Percentiles rank a stretch among this genome's conserved stretches.
phyloP scores from a whole-genome alignment of 2,113 vertebrate genomes.

The Gadus chalcogrammus region DNA sequence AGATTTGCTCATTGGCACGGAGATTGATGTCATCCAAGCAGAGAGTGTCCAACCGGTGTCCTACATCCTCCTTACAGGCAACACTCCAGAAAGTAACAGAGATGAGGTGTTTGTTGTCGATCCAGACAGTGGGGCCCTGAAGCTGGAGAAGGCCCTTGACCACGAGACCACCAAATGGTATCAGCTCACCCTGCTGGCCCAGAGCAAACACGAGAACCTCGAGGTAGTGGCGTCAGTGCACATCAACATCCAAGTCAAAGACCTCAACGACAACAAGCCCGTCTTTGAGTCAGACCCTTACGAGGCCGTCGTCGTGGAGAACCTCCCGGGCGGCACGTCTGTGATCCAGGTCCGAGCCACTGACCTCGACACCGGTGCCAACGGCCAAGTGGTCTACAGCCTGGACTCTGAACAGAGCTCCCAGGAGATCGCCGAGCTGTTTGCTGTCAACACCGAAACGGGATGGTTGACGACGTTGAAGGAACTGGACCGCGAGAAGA shows the following conservation, averaged over 20 bases:
- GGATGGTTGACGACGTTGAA: constrained; percentile 95
- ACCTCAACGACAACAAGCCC: constrained; percentile 90
- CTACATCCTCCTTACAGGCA: constrained; percentile 85
- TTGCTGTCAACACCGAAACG: constrained; percentile 84
- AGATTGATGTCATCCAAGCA: constrained; percentile 84
- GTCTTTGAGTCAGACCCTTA: constrained; percentile 90
- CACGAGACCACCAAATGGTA: constrained; percentile 95
- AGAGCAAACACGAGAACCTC: constrained; percentile 70
- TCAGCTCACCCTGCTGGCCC: constrained; percentile 83
- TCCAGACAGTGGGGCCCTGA: constrained; percentile 82
- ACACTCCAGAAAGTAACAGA: constrained; percentile 87
- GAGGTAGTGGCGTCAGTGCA: constrained; percentile 81
- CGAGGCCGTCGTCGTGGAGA: constrained; percentile 86
- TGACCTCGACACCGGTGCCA: constrained; percentile 87
- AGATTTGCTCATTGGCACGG: constrained; percentile 85
- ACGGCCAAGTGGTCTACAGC: constrained; percentile 86
- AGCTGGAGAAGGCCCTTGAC: constrained; percentile 89
- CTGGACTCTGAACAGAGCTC: constrained; percentile 79
- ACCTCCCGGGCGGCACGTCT: constrained; percentile 81
- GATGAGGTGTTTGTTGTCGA: constrained; percentile 91
- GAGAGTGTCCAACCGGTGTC: constrained; percentile 75
- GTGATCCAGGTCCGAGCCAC: constrained; percentile 89
- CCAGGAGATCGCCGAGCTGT: constrained; percentile 78
- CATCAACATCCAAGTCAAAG: constrained; percentile 90
- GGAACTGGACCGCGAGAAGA: constrained; percentile 87